phyloP scores from a whole-genome alignment of 37 sponge, comb jelly and placozoan genomes.

The Ephydatia muelleri region DNA sequence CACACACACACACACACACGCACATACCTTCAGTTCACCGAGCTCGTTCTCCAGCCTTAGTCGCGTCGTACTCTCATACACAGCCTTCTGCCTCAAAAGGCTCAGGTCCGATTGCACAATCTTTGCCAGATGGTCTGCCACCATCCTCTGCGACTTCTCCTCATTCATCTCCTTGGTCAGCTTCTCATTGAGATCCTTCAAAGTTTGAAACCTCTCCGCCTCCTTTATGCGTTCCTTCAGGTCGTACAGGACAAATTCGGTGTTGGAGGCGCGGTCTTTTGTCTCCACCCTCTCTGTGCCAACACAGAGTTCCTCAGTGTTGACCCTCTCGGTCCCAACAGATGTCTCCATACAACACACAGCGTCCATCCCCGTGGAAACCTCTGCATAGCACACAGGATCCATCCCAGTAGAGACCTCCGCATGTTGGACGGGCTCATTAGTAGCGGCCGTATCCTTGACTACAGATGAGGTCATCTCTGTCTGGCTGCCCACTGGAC shows the following conservation, averaged over 20 bases:
- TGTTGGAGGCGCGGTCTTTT: background rate
- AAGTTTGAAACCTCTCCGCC: constrained; percentile 16
- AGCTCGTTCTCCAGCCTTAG: constrained; percentile 68
- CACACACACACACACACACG: background rate
- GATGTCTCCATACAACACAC: background rate
- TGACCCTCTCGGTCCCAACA: background rate
- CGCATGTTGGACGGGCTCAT: background rate
- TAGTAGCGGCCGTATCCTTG: background rate
- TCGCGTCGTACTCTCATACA: constrained; percentile 43
- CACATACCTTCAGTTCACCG: constrained; percentile 64
- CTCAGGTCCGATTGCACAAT: constrained; percentile 75
- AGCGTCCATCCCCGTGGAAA: background rate
- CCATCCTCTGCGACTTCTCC: constrained; percentile 71
- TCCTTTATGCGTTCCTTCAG: constrained; percentile 22
- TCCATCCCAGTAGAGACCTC: too few relatives aligned
- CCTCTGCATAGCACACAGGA: background rate
- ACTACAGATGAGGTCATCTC: background rate
- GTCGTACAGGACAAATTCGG: constrained; percentile 4
- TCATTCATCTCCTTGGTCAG: constrained; percentile 40
- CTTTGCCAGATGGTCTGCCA: constrained; percentile 64
- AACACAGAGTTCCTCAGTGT: background rate
- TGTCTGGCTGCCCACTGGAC: background rate
- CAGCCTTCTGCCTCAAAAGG: constrained; percentile 31
- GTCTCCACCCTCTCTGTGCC: background rate
- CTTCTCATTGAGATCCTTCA: constrained; percentile 13